phyloP scores from a whole-genome alignment of 2,888 invertebrate genomes.

The Carpatolechia fugitivella region DNA sequence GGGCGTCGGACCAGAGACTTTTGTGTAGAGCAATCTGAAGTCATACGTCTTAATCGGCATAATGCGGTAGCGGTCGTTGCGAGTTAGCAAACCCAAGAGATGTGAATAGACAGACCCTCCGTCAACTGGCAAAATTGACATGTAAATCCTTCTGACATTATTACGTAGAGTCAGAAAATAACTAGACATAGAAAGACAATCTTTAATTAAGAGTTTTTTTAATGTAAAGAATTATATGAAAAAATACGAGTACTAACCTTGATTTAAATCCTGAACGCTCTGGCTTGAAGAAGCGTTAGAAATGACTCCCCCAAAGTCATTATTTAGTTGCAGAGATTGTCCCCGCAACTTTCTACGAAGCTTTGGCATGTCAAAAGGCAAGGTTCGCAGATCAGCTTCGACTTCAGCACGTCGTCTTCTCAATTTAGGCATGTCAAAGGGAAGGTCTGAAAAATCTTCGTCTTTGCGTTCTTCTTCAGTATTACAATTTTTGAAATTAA shows the following conservation, averaged over 20 bases:
- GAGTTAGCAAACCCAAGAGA: conserved; percentile 57
- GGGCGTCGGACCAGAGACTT: conserved; percentile 57
- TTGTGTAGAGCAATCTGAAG: conserved; percentile 60
- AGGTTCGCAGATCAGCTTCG: conserved; percentile 88
- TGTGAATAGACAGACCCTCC: conserved; percentile 63
- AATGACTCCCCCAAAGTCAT: conserved; percentile 83
- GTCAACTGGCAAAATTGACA: conserved; percentile 48
- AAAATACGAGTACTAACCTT: conserved; percentile 81
- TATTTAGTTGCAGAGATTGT: conserved; percentile 79
- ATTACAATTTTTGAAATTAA: conserved; percentile 80
- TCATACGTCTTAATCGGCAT: conserved; percentile 76
- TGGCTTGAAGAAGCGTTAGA: conserved; percentile 91
- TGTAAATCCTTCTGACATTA: conserved; percentile 48
- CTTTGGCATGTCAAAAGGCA: conserved; percentile 96
- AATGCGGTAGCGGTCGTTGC: conserved; percentile 64
- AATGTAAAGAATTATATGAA: too few species aligned
- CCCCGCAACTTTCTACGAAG: conserved; percentile 86
- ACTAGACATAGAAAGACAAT: too few species aligned
- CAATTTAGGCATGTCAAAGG: conserved; percentile 94
- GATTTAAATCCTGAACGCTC: conserved; percentile 87
- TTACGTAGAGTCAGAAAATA: conserved; percentile 15
- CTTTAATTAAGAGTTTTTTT: too few species aligned
- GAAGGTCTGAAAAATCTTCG: conserved; percentile 86
- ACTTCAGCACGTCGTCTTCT: conserved; percentile 85
- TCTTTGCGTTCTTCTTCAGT: conserved; percentile 71